Evolutionary conservation across 2,888 invertebrate genomes (phyloP).

Genomic region (Protonemura montana): DNA sequence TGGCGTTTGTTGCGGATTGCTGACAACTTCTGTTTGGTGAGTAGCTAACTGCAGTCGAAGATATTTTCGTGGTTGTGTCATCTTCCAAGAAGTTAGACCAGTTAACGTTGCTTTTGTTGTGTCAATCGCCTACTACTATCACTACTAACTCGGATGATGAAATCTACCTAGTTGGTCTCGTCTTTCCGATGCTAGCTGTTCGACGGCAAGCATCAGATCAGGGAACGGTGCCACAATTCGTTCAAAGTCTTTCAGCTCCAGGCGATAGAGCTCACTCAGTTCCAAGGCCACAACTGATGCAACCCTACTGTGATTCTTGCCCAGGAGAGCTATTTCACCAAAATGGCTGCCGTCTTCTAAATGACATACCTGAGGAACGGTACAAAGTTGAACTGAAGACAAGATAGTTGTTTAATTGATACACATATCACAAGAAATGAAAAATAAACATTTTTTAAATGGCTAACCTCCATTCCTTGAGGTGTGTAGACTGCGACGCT

Average conservation of each 20-base stretch:
- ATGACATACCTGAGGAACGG: constrained; percentile 38
- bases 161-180: constrained; percentile 56
- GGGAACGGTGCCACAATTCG: constrained; percentile 60
- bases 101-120: no score
- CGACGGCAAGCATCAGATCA: constrained; percentile 60
- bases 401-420: neutral
- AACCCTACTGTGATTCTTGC: constrained; percentile 64
- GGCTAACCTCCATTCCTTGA: constrained; percentile 33
- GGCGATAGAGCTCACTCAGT: constrained; percentile 67
- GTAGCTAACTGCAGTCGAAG: no score
- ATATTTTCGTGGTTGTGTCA: no score
- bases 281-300: constrained; percentile 69
- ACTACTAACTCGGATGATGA: neutral
- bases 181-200: constrained; percentile 60
- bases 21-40: no score
- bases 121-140: no score
- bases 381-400: neutral
- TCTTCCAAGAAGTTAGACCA: no score
- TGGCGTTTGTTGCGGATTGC: no score
- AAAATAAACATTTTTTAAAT: neutral
- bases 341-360: constrained; percentile 70
- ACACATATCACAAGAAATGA: no score
- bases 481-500: constrained; percentile 59
- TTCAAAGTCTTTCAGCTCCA: constrained; percentile 64
- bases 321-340: constrained; percentile 68